Conservation (phyloP, 2,888 invertebrate genomes). For the Petrolisthes cinctipes region DNA sequence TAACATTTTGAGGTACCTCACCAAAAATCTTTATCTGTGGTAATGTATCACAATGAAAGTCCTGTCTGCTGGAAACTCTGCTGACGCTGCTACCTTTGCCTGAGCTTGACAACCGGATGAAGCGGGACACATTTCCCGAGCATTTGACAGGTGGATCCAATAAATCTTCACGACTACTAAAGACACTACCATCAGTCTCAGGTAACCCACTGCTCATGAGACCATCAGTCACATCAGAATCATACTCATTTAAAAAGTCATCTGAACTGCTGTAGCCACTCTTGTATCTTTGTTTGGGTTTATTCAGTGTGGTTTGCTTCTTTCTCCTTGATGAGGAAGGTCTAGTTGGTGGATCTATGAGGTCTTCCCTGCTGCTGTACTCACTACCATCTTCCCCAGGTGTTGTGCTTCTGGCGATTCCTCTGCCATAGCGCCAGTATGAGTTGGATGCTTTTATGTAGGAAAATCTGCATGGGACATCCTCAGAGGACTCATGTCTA, state of each 20-base stretch:
- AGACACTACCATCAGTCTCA: slow-evolving; percentile 55
- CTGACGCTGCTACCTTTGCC: slow-evolving; percentile 28
- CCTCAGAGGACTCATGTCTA: neutral
- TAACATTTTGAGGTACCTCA: neutral
- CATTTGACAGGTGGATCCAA: slow-evolving; percentile 18
- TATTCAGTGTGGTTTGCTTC: neutral
- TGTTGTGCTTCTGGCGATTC: neutral
- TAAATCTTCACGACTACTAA: slow-evolving; percentile 51
- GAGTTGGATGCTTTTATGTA: slow-evolving; percentile 50
- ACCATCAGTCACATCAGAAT: slow-evolving; percentile 42
- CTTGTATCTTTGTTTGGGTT: neutral
- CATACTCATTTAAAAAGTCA: slow-evolving; percentile 42
- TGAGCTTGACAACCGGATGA: slow-evolving; percentile 31
- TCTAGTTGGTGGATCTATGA: slow-evolving; percentile 19
- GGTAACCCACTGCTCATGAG: slow-evolving; percentile 41
- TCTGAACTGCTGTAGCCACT: slow-evolving; percentile 49
- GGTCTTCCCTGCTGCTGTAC: slow-evolving; percentile 44
- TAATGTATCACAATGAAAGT: neutral
- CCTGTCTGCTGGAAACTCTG: neutral
- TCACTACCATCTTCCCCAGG: slow-evolving; percentile 22
- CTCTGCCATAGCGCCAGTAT: slow-evolving; percentile 30
- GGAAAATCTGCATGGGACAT: slow-evolving; percentile 34
- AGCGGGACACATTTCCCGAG: slow-evolving; percentile 37
- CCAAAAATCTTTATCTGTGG: slow-evolving; percentile 6
- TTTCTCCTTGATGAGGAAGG: slow-evolving; percentile 19